Conservation (phyloP, 2,113 vertebrate genomes). For the Puma concolor region DNA sequence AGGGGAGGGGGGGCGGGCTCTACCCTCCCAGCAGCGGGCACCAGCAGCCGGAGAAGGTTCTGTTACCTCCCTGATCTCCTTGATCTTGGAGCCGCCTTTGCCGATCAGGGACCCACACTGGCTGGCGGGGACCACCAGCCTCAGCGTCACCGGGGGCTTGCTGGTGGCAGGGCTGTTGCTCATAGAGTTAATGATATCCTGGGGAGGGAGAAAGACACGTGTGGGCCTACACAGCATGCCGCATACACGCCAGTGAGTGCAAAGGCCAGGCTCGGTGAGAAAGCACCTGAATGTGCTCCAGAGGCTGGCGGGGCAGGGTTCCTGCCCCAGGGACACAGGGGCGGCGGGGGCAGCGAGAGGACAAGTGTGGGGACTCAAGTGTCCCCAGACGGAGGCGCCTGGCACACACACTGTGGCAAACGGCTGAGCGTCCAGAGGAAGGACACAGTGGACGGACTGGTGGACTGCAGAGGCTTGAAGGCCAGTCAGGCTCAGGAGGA, state of each 20-base stretch:
- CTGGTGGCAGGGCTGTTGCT: slow-evolving; percentile 98
- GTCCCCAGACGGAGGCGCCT: not conserved
- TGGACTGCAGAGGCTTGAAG: not conserved
- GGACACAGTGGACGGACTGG: too few relatives aligned
- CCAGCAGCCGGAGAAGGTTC: not conserved
- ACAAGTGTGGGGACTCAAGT: rapidly evolving
- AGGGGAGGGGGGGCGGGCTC: not conserved
- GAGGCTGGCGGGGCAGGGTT: not conserved
- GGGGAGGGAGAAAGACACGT: not conserved
- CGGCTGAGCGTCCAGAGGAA: not conserved
- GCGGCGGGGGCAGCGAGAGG: not conserved
- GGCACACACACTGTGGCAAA: not conserved
- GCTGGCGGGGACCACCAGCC: slow-evolving; percentile 96
- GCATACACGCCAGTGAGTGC: not conserved
- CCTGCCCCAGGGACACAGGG: rapidly evolving
- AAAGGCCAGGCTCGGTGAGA: too few relatives aligned
- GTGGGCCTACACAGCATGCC: not conserved
- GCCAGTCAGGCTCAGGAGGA: not conserved
- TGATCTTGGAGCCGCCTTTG: slow-evolving; percentile 98
- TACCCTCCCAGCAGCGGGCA: rapidly evolving
- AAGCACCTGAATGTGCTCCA: not conserved
- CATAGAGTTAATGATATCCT: slow-evolving; percentile 99
- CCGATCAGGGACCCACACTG: slow-evolving; percentile 98
- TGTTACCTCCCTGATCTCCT: slow-evolving; percentile 97
- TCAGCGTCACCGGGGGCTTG: slow-evolving; percentile 96